A percentile compares a stretch with the other conserved stretches of the same genome.
Evolutionary conservation across 2,888 invertebrate species (phyloP).

Genomic region (Agonopterix arenella): DNA sequence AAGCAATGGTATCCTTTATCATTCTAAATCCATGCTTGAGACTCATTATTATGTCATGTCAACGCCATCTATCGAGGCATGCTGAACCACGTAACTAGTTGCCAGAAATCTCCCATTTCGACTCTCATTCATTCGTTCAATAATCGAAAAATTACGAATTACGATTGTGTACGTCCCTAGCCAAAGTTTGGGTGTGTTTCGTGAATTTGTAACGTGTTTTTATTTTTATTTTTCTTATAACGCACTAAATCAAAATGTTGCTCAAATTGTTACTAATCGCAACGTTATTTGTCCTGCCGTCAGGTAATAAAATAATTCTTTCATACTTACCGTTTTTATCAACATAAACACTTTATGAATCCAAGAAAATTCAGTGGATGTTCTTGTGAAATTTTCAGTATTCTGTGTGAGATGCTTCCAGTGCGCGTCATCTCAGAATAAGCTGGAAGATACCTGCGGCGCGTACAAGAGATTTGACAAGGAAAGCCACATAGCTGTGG

Average conservation of each 20-base stretch:
- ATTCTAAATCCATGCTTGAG: no score
- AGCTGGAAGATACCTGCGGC: conserved; percentile 92
- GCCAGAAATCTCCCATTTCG: no score
- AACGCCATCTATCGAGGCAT: no score
- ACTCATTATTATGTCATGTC: no score
- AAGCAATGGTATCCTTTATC: no score
- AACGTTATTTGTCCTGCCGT: conserved; percentile 18
- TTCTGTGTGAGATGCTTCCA: conserved; percentile 93
- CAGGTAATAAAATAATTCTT: conserved; percentile 18
- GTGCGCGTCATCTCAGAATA: conserved; percentile 90
- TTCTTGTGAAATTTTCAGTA: conserved; percentile 51
- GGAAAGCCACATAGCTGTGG: conserved; percentile 90
- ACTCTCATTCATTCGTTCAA: no score
- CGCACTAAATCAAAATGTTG: conserved; percentile 11
- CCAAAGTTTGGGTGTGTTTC: conserved; percentile 13
- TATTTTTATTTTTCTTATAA: conserved; percentile 2
- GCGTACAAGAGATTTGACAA: conserved; percentile 91
- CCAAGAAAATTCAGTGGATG: background rate
- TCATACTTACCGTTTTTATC: background rate
- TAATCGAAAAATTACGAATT: no score
- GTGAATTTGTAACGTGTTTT: conserved; percentile 4
- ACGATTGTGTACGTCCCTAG: background rate
- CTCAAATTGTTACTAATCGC: conserved; percentile 15
- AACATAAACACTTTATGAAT: background rate
- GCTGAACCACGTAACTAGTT: no score